Evolutionary conservation across 2,797 vertebrate species (phyloP).

Genomic region (Neoniphon sammara): DNA sequence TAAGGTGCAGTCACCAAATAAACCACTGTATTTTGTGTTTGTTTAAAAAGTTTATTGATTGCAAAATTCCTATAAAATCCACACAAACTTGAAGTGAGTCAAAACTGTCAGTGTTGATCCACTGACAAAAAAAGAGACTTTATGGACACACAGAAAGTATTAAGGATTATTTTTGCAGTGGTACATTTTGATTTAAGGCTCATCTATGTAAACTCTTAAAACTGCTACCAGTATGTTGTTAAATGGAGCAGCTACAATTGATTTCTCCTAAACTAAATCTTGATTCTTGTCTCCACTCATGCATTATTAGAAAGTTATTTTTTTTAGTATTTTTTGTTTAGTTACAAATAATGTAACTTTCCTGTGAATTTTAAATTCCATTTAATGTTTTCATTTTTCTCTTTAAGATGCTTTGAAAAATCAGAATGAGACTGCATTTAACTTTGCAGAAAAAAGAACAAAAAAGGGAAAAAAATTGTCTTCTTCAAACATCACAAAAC

Average conservation of each 20-base stretch:
- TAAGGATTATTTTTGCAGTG: too few species aligned
- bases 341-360: not conserved
- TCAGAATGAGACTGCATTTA: not conserved
- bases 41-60: constrained; percentile 38
- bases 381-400: not conserved
- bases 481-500: too few species aligned
- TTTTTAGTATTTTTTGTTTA: too few species aligned
- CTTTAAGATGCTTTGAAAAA: not conserved
- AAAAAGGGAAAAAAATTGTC: too few species aligned
- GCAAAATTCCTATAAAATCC: not conserved
- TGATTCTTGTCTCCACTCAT: too few species aligned
- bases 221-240: constrained; percentile 7
- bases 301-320: too few species aligned
- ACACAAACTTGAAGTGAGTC: not conserved
- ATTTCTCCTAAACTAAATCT: too few species aligned
- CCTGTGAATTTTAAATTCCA: too few species aligned
- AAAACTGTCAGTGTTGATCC: not conserved
- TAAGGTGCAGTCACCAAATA: constrained; percentile 42
- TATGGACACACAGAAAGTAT: too few species aligned
- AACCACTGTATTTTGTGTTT: constrained; percentile 39
- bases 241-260: not conserved
- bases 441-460: not conserved
- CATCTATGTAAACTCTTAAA: not conserved
- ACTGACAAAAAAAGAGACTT: too few species aligned
- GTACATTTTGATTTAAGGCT: too few species aligned